phyloP scores from a whole-genome alignment of 1,140 invertebrate species.

The Metaphire vulgaris region DNA sequence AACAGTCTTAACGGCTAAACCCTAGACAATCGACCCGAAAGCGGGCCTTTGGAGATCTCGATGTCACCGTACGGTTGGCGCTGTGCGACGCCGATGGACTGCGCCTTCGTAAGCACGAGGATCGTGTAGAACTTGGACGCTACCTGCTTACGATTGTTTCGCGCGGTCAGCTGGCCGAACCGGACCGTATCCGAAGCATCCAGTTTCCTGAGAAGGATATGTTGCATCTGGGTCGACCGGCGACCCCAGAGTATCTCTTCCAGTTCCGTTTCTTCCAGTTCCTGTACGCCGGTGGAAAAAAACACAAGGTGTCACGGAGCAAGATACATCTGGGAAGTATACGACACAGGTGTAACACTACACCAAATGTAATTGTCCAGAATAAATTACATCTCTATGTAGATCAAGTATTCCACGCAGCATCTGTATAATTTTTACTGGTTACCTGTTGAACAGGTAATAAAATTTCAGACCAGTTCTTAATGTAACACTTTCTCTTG shows the following conservation, averaged over 20 bases:
- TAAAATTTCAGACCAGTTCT: no score
- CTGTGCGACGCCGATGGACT: conserved; percentile 82
- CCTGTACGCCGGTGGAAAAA: no score
- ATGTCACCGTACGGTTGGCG: conserved; percentile 74
- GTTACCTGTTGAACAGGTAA: no score
- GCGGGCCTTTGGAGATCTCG: conserved; percentile 73
- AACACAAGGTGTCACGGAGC: no score
- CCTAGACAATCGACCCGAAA: conserved; percentile 46
- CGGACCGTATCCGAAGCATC: conserved; percentile 57
- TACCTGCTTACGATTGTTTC: conserved; percentile 84
- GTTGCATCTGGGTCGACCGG: conserved; percentile 80
- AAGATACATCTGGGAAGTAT: no score
- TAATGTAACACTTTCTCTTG: no score
- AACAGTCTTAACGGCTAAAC: neutral
- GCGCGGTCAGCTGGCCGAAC: conserved; percentile 67
- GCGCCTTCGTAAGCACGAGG: conserved; percentile 89
- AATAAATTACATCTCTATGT: no score
- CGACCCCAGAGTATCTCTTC: conserved; percentile 90
- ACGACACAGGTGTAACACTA: no score
- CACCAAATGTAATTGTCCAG: no score
- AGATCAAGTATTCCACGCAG: no score
- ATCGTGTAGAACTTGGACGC: conserved; percentile 94
- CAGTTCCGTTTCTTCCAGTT: conserved; percentile 67
- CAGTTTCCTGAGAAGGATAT: conserved; percentile 70
- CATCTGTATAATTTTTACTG: no score